Percentiles rank a stretch among this genome's conserved stretches.
phyloP scores from a whole-genome alignment of 2,888 invertebrate genomes.

The Philonicus albiceps region DNA sequence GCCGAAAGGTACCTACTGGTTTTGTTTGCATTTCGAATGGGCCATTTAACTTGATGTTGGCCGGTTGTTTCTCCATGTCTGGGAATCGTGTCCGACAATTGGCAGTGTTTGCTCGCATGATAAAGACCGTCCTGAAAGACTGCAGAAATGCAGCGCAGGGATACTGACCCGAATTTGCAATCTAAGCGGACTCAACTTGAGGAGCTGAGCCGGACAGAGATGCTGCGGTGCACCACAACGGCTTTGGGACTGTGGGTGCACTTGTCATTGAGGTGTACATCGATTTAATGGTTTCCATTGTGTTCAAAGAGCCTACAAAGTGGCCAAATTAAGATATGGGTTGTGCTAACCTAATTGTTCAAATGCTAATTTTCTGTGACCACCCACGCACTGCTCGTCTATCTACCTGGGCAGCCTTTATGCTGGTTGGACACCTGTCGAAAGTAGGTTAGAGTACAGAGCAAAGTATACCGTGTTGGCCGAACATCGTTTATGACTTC shows the following conservation, averaged over 20 bases:
- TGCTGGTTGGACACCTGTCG: neutral
- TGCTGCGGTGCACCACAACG: neutral
- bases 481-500: no score
- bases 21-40: conserved; percentile 23
- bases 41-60: neutral
- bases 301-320: neutral
- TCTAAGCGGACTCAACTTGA: neutral
- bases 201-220: neutral
- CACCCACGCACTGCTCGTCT: conserved; percentile 2
- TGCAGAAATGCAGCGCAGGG: neutral
- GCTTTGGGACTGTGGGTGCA: neutral
- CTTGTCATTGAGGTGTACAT: neutral
- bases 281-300: neutral
- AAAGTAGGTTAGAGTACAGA: neutral
- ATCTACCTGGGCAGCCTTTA: neutral
- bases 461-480: no score
- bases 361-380: neutral
- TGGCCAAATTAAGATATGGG: neutral
- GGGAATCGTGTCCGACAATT: neutral
- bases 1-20: neutral
- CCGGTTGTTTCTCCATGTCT: neutral
- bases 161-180: conserved; percentile 19
- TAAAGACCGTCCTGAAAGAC: neutral
- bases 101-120: neutral
- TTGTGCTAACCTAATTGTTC: neutral